Evolutionary conservation across 1,140 invertebrate genomes (phyloP), one percentile per base, ranked within the genome.

Genomic region (Saccostrea glomerata): DNA sequence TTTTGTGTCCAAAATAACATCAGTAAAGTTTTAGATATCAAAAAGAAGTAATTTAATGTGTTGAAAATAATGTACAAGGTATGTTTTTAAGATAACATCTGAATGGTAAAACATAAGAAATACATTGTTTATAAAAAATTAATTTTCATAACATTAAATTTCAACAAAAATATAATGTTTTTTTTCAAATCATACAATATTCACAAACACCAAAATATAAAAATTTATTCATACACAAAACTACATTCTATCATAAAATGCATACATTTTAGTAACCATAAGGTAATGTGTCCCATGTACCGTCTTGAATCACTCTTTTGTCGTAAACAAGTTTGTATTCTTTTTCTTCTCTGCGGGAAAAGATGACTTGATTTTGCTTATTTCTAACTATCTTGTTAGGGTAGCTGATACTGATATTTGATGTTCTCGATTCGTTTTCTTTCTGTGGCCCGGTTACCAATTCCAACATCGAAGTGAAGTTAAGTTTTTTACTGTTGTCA

Each of bases 271-370:
- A 87, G 58, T 87, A 87, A 58, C 77, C 86, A 83, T 87, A 87
- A 58, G 86, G 86, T 17, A 58, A 17, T 36, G 86, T 87, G 25
- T 58, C 85, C 17, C 9, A 40, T n/a, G 25, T 56, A 20, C 54
- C n/a, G 2, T 36, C 36, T 58, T 47, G 23, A 23, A 87, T 66
- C 23, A 87, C 77, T 56, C 85, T 47, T 70, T 86, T 86, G 23
- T 17, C 86, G 55, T 89, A 86, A n/a, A 89, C 85, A 13, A 89
- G 47, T 86, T 73, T 86, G 36, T 86, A 86, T 13, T 84, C 17
- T 85, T 88, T 88, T 36, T 85, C 13, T 84, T 88, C 87, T 25
- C n/a, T 30, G 17, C 56, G 23, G 36, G 55, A 85, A 60, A 85
- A 85, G 12, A 85, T 55, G 58, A 82, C 58, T 36, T 55, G 36